Percentiles rank a stretch among this genome's conserved stretches.
Conservation (phyloP, 2,113 vertebrate genomes). For the Tenebrosternarchus preto region DNA sequence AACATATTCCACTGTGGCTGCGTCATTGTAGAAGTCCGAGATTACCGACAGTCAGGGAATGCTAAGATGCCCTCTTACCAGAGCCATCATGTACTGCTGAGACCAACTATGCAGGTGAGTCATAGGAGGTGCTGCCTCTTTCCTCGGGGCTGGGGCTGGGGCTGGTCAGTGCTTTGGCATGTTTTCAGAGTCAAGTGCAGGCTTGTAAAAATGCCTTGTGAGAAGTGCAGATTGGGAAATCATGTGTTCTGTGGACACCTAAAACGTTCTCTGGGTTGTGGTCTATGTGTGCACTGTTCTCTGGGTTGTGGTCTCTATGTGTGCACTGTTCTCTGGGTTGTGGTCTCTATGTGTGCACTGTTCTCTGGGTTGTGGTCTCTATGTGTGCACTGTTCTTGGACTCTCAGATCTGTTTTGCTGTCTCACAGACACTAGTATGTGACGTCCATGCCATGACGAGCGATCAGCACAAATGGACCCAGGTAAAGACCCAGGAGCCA, state of each 20-base stretch:
- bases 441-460: conserved; percentile 98
- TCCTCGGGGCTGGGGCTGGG: not conserved
- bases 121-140: not conserved
- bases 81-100: conserved; percentile 90
- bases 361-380: not conserved
- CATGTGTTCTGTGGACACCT: not conserved
- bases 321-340: not conserved
- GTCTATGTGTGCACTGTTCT: not conserved
- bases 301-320: not conserved
- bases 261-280: not conserved
- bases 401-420: not conserved
- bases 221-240: not conserved
- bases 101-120: conserved; percentile 95
- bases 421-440: conserved; percentile 90
- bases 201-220: not conserved
- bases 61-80: conserved; percentile 92
- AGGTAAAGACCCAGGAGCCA: conserved; percentile 72
- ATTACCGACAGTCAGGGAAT: conserved; percentile 92
- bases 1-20: conserved; percentile 99
- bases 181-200: no score
- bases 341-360: not conserved
- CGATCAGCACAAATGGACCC: conserved; percentile 99
- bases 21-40: conserved; percentile 95
- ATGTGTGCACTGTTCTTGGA: not conserved
- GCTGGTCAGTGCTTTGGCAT: no score